Evolutionary conservation across 2,113 vertebrate species (phyloP).

Genomic region (Rhodinocichla rosea): DNA sequence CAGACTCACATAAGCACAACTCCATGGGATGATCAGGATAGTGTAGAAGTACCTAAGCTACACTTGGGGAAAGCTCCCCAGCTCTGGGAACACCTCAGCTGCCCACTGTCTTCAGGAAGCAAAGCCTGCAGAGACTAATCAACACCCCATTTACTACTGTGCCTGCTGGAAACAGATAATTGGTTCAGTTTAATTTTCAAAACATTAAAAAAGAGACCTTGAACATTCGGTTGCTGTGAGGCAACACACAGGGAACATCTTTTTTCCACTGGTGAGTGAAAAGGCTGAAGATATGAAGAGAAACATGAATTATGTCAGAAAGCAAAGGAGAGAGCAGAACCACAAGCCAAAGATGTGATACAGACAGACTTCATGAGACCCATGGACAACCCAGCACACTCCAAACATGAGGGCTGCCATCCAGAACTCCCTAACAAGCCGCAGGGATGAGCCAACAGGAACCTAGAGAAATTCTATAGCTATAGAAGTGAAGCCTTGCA

Average conservation of each 20-base stretch:
- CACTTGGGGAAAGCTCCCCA: neutral
- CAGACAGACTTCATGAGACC: neutral
- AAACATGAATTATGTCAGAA: neutral
- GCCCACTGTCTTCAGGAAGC: neutral
- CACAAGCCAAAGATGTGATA: neutral
- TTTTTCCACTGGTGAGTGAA: neutral
- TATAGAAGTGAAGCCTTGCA: neutral
- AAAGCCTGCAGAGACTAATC: neutral
- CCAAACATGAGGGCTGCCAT: accelerated
- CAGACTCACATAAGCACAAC: neutral
- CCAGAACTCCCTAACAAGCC: neutral
- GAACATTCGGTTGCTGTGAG: neutral
- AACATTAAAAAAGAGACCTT: neutral
- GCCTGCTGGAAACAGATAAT: conserved; percentile 27
- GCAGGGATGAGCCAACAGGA: neutral
- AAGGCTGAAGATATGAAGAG: neutral
- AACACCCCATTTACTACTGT: neutral
- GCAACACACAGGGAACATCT: neutral
- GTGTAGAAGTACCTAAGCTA: neutral
- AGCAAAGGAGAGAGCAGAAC: neutral
- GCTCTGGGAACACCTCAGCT: neutral
- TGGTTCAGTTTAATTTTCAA: conserved; percentile 20
- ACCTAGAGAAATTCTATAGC: neutral
- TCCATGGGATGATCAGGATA: neutral
- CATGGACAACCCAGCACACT: neutral